phyloP scores from a whole-genome alignment of 2,113 vertebrate species.

The Sclerurus mexicanus region DNA sequence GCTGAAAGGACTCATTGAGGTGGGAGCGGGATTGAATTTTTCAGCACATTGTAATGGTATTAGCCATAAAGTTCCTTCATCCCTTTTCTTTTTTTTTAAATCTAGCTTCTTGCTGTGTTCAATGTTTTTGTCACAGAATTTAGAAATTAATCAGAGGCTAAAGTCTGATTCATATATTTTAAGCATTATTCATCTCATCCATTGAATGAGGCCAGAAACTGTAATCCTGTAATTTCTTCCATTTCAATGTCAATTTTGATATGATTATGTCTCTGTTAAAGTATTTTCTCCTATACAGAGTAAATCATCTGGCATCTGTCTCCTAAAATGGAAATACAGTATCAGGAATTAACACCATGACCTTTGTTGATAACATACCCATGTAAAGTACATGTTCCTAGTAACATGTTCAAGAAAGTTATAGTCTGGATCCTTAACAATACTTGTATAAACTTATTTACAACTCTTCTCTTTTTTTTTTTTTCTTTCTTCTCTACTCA shows the following conservation, averaged over 20 bases:
- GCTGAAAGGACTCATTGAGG: neutral
- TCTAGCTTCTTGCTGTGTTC: neutral
- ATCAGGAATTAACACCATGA: neutral
- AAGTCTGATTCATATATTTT: neutral
- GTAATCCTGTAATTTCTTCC: neutral
- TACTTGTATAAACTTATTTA: neutral
- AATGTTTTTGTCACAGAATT: neutral
- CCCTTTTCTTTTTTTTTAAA: neutral
- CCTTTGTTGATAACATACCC: neutral
- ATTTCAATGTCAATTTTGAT: neutral
- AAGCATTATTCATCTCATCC: neutral
- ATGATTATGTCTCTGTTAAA: neutral
- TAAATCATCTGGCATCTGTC: neutral
- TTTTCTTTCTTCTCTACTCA: slow-evolving; percentile 17
- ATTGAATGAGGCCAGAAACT: neutral
- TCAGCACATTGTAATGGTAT: neutral
- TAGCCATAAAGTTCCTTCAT: neutral
- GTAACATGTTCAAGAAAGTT: neutral
- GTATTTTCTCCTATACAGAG: neutral
- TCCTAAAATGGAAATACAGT: neutral
- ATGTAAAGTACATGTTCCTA: neutral
- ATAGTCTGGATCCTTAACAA: neutral
- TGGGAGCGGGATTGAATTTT: neutral
- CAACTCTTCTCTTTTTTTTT: neutral
- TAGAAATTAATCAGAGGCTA: neutral